These are phyloP conservation scores for Gallinago undulata DNA, from an alignment of 2,113 vertebrate genomes.

Conservation along the genomic window DNA sequence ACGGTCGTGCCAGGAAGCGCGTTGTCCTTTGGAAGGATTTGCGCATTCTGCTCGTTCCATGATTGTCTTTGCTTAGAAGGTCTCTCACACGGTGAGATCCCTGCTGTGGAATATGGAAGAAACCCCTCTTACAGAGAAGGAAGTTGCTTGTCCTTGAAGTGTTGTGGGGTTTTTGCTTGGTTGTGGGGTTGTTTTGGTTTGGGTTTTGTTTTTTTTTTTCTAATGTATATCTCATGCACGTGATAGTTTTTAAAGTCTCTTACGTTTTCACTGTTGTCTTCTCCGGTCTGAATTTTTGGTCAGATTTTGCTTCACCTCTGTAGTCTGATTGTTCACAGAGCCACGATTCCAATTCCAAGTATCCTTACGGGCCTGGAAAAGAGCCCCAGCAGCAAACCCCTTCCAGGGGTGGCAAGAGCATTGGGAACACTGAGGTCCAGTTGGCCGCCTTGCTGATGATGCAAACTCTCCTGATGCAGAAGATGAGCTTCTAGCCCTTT, in stretches of 20 bases:
- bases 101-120: neutral
- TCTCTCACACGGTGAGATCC: neutral
- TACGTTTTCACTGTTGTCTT: neutral
- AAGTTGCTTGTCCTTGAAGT: neutral
- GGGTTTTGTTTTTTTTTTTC: neutral
- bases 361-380: neutral
- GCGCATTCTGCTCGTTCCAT: neutral
- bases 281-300: neutral
- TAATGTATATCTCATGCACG: neutral
- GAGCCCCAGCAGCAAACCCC: neutral
- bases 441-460: neutral
- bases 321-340: neutral
- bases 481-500: neutral
- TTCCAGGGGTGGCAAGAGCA: neutral
- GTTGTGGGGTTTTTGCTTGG: neutral
- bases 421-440: neutral
- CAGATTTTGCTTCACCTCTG: neutral
- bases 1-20: neutral
- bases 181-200: neutral
- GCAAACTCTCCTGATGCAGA: neutral
- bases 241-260: constrained; percentile 22
- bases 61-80: neutral
- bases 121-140: neutral
- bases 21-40: neutral
- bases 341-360: neutral